Conservation (phyloP, 2,113 vertebrate genomes). For the Phylloscopus trochiloides region DNA sequence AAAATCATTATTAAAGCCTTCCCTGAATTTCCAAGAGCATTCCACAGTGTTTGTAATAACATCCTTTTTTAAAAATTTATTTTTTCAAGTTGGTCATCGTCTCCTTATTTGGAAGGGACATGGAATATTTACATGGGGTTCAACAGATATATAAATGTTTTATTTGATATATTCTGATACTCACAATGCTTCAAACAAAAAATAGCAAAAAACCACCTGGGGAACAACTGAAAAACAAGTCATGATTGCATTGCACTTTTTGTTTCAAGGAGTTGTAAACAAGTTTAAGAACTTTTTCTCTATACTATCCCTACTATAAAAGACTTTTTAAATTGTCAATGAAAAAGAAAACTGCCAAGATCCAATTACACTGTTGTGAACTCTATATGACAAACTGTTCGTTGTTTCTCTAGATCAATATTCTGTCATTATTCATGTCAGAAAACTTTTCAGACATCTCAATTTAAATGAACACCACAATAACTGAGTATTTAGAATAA, state of each 20-base stretch:
- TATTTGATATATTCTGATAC: background rate
- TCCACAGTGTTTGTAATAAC: background rate
- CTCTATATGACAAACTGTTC: background rate
- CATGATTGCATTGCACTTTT: background rate
- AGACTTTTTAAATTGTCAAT: background rate
- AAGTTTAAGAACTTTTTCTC: background rate
- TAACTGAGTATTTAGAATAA: background rate
- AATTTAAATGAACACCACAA: background rate
- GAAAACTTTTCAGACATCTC: background rate
- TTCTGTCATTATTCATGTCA: background rate
- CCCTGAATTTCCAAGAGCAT: background rate
- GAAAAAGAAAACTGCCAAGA: background rate
- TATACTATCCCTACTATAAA: background rate
- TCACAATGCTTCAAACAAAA: background rate
- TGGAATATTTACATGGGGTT: background rate
- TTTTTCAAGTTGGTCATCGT: background rate
- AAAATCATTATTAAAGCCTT: background rate
- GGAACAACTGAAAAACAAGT: background rate
- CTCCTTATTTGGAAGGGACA: background rate
- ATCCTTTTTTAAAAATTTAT: rapidly evolving
- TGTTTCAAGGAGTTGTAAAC: background rate
- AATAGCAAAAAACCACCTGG: background rate
- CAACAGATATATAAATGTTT: background rate
- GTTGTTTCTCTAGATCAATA: background rate
- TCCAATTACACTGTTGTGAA: background rate